Conservation (phyloP, 1,140 invertebrate genomes). For the Leptinotarsa texana region DNA sequence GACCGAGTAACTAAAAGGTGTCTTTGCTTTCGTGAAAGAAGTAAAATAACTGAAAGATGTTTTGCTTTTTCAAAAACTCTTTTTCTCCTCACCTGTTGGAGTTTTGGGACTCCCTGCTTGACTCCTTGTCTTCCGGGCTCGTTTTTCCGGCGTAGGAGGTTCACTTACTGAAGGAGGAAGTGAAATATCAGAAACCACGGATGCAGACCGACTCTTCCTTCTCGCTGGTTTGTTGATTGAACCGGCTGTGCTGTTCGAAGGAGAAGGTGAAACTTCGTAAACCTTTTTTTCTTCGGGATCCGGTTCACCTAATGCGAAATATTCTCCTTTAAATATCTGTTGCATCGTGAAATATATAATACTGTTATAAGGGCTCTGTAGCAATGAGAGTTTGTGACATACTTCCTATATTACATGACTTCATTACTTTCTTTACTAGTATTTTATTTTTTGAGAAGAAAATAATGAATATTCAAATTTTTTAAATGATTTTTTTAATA, state of each 20-base stretch:
- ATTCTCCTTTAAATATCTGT: neutral
- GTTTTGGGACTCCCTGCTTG: conserved; percentile 2
- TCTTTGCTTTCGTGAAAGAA: too few relatives aligned
- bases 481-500: too few relatives aligned
- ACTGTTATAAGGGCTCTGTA: neutral
- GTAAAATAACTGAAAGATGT: too few relatives aligned
- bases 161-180: conserved; percentile 4
- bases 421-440: too few relatives aligned
- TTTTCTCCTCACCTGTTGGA: neutral
- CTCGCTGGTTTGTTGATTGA: conserved; percentile 4
- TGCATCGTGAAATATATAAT: neutral
- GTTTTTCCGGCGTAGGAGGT: conserved; percentile 19
- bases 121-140: neutral
- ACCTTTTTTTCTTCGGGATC: conserved; percentile 35
- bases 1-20: too few relatives aligned
- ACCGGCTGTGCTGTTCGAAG: conserved; percentile 20
- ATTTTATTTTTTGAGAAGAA: too few relatives aligned
- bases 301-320: conserved; percentile 27
- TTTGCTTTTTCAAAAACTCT: too few relatives aligned
- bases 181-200: conserved; percentile 29
- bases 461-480: too few relatives aligned
- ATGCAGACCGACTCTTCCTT: conserved; percentile 31
- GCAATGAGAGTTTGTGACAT: too few relatives aligned
- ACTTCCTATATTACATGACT: too few relatives aligned
- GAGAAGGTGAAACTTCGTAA: conserved; percentile 26